Evolutionary conservation across 1,140 invertebrate species (phyloP), one percentile per base, ranked within the genome.

Genomic region (Sitophilus oryzae): DNA sequence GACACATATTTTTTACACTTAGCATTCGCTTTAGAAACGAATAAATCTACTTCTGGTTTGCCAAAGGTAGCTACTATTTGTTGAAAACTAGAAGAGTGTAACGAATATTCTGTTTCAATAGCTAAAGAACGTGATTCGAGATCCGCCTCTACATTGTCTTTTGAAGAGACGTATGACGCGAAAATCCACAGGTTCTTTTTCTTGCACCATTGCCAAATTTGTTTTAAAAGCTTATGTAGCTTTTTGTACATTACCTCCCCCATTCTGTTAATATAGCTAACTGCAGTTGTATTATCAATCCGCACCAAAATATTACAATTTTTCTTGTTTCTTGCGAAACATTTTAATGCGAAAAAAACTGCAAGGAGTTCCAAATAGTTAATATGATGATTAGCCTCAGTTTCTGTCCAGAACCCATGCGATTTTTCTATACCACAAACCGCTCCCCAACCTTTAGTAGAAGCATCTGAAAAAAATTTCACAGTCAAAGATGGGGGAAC

Each of bases 181-280:
- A n/a, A 45, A 60, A 62, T 15, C 64, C 34, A 59, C n/a, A 66
- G 10, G 11, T 60, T 56, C 11, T 60, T 35, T 51, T n/a, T 18
- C 54, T 68, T 63, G 51, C 65, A 68, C 61, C 65, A 66, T 15
- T 61, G 42, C 63, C 61, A 65, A 30, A 70, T 53, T n/a, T 45
- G 1, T 11, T 22, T 45, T 22, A n/a, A 1, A n/a, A 45, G 11
- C n/a, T 45, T 25, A 22, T 21, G 3, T 21, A 45, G 18, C 4
- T 45, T 20, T 45, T n/a, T 9, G 4, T 21, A 45, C 19, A n/a
- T 3, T 9, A 23, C n/a, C 11, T 59, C 52, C 2, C 61, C n/a
- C n/a, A n/a, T n/a, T n/a, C n/a, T n/a, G n/a, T n/a, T n/a, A n/a
- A n/a, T n/a, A n/a, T n/a, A n/a, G n/a, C n/a, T n/a, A n/a, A n/a